These are phyloP conservation scores for Synanceia verrucosa DNA, from an alignment of 2,797 vertebrate species.

Conservation along the genomic window DNA sequence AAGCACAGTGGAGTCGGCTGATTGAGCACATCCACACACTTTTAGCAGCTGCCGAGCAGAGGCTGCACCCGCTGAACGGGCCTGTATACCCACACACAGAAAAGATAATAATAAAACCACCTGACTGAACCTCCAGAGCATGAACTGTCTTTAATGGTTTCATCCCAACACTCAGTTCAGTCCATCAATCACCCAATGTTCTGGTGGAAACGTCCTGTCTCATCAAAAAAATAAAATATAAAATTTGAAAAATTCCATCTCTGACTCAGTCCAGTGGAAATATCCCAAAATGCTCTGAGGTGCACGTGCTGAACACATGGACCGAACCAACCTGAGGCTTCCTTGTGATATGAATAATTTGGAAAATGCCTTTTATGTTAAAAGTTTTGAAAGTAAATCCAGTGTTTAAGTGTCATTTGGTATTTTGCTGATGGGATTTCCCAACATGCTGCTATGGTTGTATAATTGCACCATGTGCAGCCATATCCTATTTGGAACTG, in stretches of 20 bases:
- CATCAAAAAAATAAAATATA: too few relatives aligned
- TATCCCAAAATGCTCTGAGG: not conserved
- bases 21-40: conserved; percentile 3
- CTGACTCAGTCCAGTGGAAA: not conserved
- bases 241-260: not conserved
- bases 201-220: conserved; percentile 9
- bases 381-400: too few relatives aligned
- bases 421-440: too few relatives aligned
- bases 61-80: not conserved
- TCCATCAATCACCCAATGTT: conserved; percentile 19
- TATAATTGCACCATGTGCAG: too few relatives aligned
- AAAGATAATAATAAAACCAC: conserved; percentile 7
- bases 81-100: conserved; percentile 1
- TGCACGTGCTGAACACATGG: too few relatives aligned
- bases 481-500: too few relatives aligned
- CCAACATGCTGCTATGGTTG: too few relatives aligned
- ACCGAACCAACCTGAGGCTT: too few relatives aligned
- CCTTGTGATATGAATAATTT: too few relatives aligned
- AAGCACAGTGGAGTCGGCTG: conserved; percentile 20
- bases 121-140: not conserved
- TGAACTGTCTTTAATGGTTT: not conserved
- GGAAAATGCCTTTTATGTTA: too few relatives aligned
- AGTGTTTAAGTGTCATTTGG: too few relatives aligned
- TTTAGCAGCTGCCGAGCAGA: conserved; percentile 46
- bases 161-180: not conserved